Conservation (phyloP, 2,113 vertebrate genomes). For the Serilophus lunatus region DNA sequence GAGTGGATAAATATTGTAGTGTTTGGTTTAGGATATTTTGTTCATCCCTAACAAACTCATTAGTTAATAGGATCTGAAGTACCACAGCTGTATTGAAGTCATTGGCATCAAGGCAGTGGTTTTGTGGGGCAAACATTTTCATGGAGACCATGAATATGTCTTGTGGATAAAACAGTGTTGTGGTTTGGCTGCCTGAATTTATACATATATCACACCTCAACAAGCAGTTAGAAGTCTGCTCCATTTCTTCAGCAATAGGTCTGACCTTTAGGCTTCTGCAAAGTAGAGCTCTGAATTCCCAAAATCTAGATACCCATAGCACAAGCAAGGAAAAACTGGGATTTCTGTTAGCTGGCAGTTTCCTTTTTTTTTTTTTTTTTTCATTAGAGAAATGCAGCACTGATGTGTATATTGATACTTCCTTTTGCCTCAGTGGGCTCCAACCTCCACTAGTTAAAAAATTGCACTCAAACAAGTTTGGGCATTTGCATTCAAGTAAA, state of each 20-base stretch:
- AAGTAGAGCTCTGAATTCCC: not conserved
- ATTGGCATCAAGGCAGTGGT: not conserved
- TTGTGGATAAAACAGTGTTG: not conserved
- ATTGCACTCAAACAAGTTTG: not conserved
- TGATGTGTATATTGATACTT: not conserved
- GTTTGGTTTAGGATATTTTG: not conserved
- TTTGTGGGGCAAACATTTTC: not conserved
- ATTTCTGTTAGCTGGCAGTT: not conserved
- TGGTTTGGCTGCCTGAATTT: not conserved
- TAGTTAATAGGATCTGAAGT: not conserved
- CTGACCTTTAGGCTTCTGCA: not conserved
- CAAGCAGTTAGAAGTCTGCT: not conserved
- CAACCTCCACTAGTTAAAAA: not conserved
- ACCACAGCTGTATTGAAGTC: not conserved
- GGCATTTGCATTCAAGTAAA: not conserved
- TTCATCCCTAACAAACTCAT: not conserved
- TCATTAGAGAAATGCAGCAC: fast-evolving
- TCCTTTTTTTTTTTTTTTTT: not conserved
- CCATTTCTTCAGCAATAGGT: not conserved
- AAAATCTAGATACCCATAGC: not conserved
- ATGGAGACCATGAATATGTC: fast-evolving
- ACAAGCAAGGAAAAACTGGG: not conserved
- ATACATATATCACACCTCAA: fast-evolving
- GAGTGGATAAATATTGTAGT: not conserved
- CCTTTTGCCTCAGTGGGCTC: not conserved